Evolutionary conservation across 2,797 vertebrate species (phyloP).

Genomic region (Gadopsis marmoratus): DNA sequence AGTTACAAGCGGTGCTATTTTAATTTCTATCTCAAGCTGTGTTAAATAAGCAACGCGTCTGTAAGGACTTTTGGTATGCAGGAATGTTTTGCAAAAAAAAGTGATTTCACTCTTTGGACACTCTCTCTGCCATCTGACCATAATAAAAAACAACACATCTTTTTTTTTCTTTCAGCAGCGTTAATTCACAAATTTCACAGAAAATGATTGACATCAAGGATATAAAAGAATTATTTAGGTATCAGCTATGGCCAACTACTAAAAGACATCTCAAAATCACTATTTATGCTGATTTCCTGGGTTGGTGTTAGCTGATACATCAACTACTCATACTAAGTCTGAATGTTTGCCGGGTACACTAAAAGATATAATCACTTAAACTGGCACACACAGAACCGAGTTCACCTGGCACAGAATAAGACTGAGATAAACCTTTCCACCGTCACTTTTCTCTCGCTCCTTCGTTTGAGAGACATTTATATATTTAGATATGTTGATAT

Average conservation of each 20-base stretch:
- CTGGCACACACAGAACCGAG: neutral
- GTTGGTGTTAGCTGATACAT: neutral
- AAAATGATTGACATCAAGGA: too few relatives aligned
- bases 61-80: too few relatives aligned
- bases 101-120: too few relatives aligned
- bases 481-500: neutral
- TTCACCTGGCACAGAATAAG: neutral
- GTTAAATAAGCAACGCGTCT: too few relatives aligned
- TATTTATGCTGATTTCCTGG: neutral
- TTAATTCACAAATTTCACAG: neutral
- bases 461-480: too few relatives aligned
- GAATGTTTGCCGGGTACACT: neutral
- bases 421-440: neutral
- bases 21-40: too few relatives aligned
- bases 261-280: neutral
- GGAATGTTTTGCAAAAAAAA: too few relatives aligned
- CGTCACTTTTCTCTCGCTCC: too few relatives aligned
- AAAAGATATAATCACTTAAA: neutral
- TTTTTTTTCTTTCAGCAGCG: too few relatives aligned
- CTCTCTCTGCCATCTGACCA: too few relatives aligned
- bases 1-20: neutral
- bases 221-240: neutral
- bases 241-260: neutral
- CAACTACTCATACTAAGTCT: neutral
- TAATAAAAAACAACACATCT: too few relatives aligned